These are phyloP conservation scores for Resseliella maxima DNA, from an alignment of 2,888 invertebrate genomes.

Conservation along the genomic window DNA sequence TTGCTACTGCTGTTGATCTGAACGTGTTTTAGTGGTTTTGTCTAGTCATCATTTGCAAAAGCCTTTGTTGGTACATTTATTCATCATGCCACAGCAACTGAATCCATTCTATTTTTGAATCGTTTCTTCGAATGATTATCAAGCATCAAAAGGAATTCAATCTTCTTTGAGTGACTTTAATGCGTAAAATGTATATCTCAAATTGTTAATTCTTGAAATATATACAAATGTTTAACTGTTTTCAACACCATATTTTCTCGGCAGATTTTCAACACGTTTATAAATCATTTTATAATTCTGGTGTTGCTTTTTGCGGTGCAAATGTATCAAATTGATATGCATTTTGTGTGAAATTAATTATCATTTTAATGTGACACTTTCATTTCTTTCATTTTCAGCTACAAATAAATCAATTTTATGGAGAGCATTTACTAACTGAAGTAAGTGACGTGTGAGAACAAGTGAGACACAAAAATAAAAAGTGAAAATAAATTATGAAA, in stretches of 20 bases:
- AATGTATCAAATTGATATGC: background rate
- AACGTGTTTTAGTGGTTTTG: background rate
- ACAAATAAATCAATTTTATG: conserved; percentile 33
- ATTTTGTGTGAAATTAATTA: conserved; percentile 23
- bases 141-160: conserved; percentile 2
- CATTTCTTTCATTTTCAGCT: background rate
- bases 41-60: background rate
- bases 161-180: background rate
- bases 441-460: background rate
- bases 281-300: background rate
- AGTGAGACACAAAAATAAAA: background rate
- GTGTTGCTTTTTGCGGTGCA: background rate
- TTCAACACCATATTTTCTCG: background rate
- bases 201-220: too few species aligned
- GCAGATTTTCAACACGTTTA: background rate
- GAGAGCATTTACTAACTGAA: background rate
- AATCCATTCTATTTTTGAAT: background rate
- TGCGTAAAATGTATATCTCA: background rate
- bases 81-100: background rate
- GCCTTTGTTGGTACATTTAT: background rate
- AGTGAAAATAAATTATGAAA: background rate
- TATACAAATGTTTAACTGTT: background rate
- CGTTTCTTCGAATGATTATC: background rate
- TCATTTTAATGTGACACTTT: background rate
- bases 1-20: background rate